A percentile compares a stretch with the other conserved stretches of the same genome.
Evolutionary conservation across 2,113 vertebrate species (phyloP).

Genomic region (Callipepla squamata): DNA sequence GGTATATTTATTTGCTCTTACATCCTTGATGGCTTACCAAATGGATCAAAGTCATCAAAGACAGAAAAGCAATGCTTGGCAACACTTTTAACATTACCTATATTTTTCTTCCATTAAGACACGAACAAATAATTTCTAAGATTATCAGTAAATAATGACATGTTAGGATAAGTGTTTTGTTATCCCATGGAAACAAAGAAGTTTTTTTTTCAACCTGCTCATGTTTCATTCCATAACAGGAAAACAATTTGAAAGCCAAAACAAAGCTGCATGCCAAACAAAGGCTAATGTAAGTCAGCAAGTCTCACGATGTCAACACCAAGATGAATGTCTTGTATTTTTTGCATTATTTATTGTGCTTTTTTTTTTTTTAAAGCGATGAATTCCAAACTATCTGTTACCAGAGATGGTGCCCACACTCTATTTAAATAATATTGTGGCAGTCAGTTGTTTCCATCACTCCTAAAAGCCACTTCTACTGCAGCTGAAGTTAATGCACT

Average conservation of each 20-base stretch:
- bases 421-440: slow-evolving; percentile 14
- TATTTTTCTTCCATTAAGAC: slow-evolving; percentile 2
- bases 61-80: neutral
- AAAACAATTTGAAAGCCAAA: neutral
- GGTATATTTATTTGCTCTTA: slow-evolving; percentile 26
- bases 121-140: neutral
- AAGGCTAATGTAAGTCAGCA: neutral
- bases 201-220: neutral
- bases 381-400: slow-evolving; percentile 53
- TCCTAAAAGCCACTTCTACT: neutral
- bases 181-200: neutral
- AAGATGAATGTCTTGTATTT: neutral
- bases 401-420: slow-evolving; percentile 31
- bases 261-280: neutral
- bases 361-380: slow-evolving; percentile 53
- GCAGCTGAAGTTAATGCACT: neutral
- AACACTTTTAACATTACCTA: neutral
- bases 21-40: slow-evolving; percentile 19
- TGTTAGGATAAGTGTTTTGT: neutral
- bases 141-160: neutral
- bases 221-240: neutral
- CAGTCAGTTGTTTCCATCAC: slow-evolving; percentile 16
- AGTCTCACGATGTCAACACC: neutral
- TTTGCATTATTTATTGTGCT: slow-evolving; percentile 62
- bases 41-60: slow-evolving; percentile 8